phyloP scores from a whole-genome alignment of 2,888 invertebrate genomes.

The Idaea biselata region DNA sequence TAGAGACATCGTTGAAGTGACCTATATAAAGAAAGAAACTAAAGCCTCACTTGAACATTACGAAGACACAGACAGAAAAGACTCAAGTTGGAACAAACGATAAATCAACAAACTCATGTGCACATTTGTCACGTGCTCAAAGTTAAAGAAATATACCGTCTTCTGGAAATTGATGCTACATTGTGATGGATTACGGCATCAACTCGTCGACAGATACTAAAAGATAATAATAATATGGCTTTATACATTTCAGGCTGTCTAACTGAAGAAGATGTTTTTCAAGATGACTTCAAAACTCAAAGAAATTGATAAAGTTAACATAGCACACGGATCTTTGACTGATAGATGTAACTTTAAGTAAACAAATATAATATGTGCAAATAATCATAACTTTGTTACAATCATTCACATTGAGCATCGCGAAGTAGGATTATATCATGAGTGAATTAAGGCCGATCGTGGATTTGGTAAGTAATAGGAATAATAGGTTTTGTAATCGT shows the following conservation, averaged over 20 bases:
- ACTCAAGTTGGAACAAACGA: constrained; percentile 1
- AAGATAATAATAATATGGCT: neutral
- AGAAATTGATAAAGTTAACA: no score
- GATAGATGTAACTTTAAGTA: neutral
- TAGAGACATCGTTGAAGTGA: neutral
- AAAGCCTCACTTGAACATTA: neutral
- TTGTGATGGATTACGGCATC: neutral
- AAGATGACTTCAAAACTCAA: neutral
- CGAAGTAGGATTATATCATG: no score
- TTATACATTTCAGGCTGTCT: neutral
- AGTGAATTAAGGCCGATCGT: no score
- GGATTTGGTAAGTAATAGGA: no score
- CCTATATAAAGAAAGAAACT: neutral
- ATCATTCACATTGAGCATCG: no score
- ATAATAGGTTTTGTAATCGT: no score
- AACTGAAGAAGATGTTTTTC: neutral
- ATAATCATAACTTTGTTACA: neutral
- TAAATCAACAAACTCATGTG: constrained; percentile 1
- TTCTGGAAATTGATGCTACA: neutral
- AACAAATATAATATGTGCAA: neutral
- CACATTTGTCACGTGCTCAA: constrained; percentile 1
- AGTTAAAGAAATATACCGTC: neutral
- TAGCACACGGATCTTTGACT: neutral
- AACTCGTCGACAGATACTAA: constrained; percentile 1
- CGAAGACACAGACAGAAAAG: neutral